Percentiles rank a stretch among this genome's conserved stretches.
Evolutionary conservation across 2,113 vertebrate species (phyloP).

Genomic region (Haemorhous mexicanus): DNA sequence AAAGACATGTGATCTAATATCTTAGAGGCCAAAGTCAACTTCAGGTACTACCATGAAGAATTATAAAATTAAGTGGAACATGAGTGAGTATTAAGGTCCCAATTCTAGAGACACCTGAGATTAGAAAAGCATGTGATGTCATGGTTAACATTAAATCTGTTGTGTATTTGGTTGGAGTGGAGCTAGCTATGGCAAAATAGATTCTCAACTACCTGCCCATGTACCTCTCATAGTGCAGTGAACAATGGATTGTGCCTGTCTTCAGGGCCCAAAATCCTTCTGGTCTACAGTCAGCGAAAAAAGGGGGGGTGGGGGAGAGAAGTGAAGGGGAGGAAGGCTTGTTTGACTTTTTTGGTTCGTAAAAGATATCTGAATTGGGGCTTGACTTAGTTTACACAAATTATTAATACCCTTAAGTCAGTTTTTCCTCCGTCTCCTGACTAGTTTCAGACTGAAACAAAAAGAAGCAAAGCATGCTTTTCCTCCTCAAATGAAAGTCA

Average conservation of each 20-base stretch:
- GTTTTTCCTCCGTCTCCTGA: not conserved
- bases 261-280: not conserved
- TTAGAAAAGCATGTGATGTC: not conserved
- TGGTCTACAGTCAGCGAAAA: not conserved
- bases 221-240: not conserved
- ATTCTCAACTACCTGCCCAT: not conserved
- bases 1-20: not conserved
- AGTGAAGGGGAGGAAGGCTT: not conserved
- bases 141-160: not conserved
- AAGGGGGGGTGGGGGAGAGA: not conserved
- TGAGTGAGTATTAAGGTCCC: not conserved
- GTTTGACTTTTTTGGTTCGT: not conserved
- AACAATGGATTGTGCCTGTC: accelerated
- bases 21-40: slow-evolving; percentile 16
- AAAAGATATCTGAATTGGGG: not conserved
- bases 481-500: not conserved
- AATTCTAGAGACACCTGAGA: not conserved
- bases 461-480: not conserved
- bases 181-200: not conserved
- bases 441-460: not conserved
- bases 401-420: not conserved
- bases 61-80: slow-evolving; percentile 11
- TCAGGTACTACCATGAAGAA: slow-evolving; percentile 6
- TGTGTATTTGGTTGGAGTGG: not conserved
- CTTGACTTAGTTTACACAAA: not conserved